phyloP scores from a whole-genome alignment of 2,888 invertebrate species.

The Oxytorus armatus region DNA sequence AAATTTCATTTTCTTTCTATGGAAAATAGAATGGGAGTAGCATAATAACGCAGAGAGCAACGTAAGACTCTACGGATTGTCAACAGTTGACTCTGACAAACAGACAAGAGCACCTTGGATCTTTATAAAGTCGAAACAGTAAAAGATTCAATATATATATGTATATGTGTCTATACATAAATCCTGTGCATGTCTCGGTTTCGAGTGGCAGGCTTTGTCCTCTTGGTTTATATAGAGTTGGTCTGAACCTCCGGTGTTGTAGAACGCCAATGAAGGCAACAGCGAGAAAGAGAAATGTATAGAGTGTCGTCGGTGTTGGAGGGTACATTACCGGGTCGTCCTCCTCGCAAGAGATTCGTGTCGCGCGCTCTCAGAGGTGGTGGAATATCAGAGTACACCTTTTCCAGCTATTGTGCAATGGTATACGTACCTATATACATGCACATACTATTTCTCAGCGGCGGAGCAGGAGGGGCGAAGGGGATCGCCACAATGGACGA shows the following conservation, averaged over 20 bases:
- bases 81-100: constrained; percentile 36
- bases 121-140: constrained; percentile 57
- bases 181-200: constrained; percentile 58
- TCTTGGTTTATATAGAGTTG: constrained; percentile 56
- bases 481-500: constrained; percentile 76
- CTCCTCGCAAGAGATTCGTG: constrained; percentile 1
- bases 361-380: constrained; percentile 72
- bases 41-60: not conserved
- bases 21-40: not conserved
- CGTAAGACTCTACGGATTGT: constrained; percentile 1
- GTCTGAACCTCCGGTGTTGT: constrained; percentile 50
- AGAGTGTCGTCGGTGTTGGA: constrained; percentile 58
- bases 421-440: constrained; percentile 12
- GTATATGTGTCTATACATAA: constrained; percentile 10
- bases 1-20: too few species aligned
- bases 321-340: constrained; percentile 66
- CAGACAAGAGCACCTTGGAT: constrained; percentile 23
- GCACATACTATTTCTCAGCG: constrained; percentile 29
- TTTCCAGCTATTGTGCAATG: constrained; percentile 77
- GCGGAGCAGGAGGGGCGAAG: constrained; percentile 61
- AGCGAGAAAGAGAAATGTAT: constrained; percentile 49
- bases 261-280: constrained; percentile 38
- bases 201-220: constrained; percentile 65
- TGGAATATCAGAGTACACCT: constrained; percentile 81
- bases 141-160: constrained; percentile 6